Conservation (phyloP, 2,113 vertebrate species). For the Arvicanthis niloticus region DNA sequence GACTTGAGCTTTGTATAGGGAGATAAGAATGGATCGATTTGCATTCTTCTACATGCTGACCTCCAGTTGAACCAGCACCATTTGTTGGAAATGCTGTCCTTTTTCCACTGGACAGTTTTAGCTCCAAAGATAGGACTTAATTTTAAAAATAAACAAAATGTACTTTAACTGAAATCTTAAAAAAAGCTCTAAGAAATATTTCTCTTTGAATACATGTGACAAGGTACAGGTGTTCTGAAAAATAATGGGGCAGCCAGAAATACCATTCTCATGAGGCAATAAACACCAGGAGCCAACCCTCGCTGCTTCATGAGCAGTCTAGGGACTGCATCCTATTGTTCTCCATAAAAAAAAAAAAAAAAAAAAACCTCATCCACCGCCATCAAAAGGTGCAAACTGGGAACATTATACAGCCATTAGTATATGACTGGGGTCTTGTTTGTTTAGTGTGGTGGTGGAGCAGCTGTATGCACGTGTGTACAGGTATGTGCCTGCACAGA, state of each 20-base stretch:
- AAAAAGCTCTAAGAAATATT: not conserved
- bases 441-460: not conserved
- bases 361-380: not conserved
- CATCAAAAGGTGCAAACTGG: not conserved
- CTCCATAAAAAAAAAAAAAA: not conserved
- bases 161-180: not conserved
- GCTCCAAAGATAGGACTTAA: not conserved
- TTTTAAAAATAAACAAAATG: not conserved
- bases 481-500: not conserved
- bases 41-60: too few relatives aligned
- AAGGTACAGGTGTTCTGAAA: not conserved
- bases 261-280: not conserved
- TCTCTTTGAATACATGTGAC: not conserved
- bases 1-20: too few relatives aligned
- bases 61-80: too few relatives aligned
- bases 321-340: not conserved
- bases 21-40: too few relatives aligned
- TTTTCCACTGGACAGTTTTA: too few relatives aligned
- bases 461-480: not conserved
- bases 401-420: not conserved
- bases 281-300: fast-evolving
- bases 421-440: not conserved
- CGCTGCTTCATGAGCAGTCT: not conserved
- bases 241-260: not conserved
- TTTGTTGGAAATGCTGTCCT: too few relatives aligned